Conservation (phyloP, 2,113 vertebrate species). For the Lepus timidus region DNA sequence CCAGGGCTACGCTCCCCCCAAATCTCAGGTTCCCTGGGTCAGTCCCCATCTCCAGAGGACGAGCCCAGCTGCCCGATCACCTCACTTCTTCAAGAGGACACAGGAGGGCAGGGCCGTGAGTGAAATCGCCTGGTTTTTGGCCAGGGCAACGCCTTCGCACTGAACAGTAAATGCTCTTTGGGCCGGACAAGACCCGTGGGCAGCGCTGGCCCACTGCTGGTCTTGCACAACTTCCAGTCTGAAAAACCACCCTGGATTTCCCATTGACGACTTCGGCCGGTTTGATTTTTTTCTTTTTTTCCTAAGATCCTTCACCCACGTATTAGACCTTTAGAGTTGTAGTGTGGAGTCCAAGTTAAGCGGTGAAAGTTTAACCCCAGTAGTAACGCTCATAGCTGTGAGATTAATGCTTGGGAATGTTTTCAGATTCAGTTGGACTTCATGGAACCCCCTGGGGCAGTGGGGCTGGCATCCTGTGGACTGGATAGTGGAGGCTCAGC, state of each 20-base stretch:
- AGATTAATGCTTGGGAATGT: background rate
- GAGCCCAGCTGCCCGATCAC: background rate
- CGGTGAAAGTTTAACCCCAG: background rate
- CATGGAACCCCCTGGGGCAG: no score
- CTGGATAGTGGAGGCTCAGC: background rate
- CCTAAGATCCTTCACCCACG: background rate
- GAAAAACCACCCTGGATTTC: background rate
- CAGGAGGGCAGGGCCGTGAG: background rate
- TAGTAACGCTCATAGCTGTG: background rate
- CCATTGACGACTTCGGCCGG: background rate
- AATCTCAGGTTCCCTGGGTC: background rate
- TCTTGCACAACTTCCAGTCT: background rate
- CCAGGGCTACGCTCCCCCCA: fast-evolving
- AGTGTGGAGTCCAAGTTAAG: background rate
- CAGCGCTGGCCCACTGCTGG: background rate
- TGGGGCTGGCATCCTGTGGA: background rate
- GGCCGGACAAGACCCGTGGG: background rate
- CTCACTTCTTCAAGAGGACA: background rate
- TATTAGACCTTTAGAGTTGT: background rate
- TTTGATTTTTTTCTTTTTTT: background rate
- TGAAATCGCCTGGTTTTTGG: background rate
- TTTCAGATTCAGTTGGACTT: background rate
- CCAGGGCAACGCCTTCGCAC: background rate
- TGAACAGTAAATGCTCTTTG: background rate
- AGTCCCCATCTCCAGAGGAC: background rate